Percentiles rank a stretch among this genome's conserved stretches.
These are phyloP conservation scores for Balaenoptera acutorostrata DNA, from an alignment of 2,113 vertebrate species.

Conservation along the genomic window DNA sequence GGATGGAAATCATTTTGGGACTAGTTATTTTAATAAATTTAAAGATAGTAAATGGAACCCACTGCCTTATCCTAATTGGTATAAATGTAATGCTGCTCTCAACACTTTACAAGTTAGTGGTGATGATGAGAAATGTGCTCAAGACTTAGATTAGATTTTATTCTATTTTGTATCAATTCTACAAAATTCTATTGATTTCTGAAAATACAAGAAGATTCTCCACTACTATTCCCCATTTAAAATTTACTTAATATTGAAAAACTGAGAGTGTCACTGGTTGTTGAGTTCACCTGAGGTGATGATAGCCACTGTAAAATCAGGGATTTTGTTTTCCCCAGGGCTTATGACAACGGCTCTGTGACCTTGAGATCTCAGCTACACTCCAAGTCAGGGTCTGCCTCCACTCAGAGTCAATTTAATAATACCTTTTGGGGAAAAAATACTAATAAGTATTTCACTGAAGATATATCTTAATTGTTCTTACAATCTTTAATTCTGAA, in stretches of 20 bases:
- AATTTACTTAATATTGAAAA: constrained; percentile 16
- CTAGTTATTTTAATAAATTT: constrained; percentile 13
- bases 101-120: background rate
- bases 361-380: background rate
- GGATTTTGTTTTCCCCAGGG: background rate
- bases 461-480: constrained; percentile 7
- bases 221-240: background rate
- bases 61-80: background rate
- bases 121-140: background rate
- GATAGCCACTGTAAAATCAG: background rate
- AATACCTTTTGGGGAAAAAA: background rate
- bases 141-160: background rate
- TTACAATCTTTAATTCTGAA: constrained; percentile 22
- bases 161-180: background rate
- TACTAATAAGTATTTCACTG: background rate
- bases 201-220: background rate
- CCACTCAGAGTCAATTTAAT: background rate
- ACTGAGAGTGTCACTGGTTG: background rate
- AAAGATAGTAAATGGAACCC: background rate
- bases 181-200: background rate
- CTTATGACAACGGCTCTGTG: background rate
- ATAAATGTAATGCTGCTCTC: background rate
- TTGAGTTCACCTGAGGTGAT: background rate
- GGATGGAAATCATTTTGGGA: background rate
- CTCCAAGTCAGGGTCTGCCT: background rate